phyloP scores from a whole-genome alignment of 2,797 vertebrate genomes.

The Craterocephalus amniculus region DNA sequence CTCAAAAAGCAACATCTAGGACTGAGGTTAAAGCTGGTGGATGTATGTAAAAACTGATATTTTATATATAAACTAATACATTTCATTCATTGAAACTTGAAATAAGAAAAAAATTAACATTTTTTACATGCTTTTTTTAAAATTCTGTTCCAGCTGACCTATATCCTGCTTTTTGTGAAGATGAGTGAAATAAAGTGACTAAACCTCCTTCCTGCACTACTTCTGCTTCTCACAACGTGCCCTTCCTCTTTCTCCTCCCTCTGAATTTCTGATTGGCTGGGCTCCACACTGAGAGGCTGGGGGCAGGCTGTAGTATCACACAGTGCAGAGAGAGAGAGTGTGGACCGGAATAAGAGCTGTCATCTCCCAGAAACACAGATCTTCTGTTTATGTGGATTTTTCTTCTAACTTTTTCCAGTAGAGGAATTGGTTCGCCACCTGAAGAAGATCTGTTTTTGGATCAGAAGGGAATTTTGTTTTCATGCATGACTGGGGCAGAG shows the following conservation, averaged over 20 bases:
- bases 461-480: slow-evolving; percentile 46
- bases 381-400: slow-evolving; percentile 64
- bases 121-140: neutral
- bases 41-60: neutral
- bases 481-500: slow-evolving; percentile 50
- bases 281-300: slow-evolving; percentile 51
- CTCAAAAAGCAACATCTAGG: neutral
- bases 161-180: neutral
- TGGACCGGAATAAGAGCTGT: slow-evolving; percentile 65
- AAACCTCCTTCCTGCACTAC: slow-evolving; percentile 5
- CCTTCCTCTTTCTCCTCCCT: slow-evolving; percentile 2
- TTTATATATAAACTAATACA: too few species aligned
- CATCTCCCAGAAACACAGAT: slow-evolving; percentile 50
- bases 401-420: slow-evolving; percentile 32
- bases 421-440: slow-evolving; percentile 39
- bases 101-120: neutral
- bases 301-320: slow-evolving; percentile 72
- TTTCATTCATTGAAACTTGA: neutral
- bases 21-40: neutral
- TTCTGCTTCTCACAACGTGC: neutral
- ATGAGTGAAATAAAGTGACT: slow-evolving; percentile 27
- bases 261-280: slow-evolving; percentile 66
- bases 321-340: slow-evolving; percentile 61
- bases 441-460: slow-evolving; percentile 34
- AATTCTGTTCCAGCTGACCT: neutral